Evolutionary conservation across 2,113 vertebrate genomes (phyloP), one percentile per base, ranked within the genome.

Genomic region (Orthochromis malagaraziensis): DNA sequence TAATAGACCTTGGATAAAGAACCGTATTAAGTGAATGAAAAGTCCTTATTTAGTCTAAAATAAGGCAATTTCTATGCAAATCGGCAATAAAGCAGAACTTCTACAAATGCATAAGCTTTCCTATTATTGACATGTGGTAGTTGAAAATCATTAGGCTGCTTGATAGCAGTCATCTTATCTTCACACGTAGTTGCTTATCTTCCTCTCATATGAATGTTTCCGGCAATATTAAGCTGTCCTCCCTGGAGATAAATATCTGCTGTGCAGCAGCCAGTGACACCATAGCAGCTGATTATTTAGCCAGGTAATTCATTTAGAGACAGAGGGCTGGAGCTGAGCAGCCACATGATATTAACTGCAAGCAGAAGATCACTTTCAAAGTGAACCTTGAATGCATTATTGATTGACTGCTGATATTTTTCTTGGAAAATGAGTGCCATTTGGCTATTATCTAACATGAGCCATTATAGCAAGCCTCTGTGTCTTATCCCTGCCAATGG

Each of bases 51-150:
- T 96, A 97, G 97, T 95, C 97, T 97, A 97, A 98, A 98, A 99
- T 99, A 97, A 99, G 97, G 97, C 98, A 98, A 98, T 99, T 99
- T 98, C 98, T 99, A 98, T 99, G 98, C 98, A 99, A 99, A 99
- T 99, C 97, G 96, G 95, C 97, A 98, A 98, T 98, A 98, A 98
- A 97, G 97, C 97, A 98, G 97, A 98, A 98, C 98, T 97, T 97
- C 97, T 96, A 97, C 96, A 97, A 97, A 98, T 98, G 97, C 98
- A 98, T 97, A 97, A 97, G 97, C 97, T 97, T 97, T 97, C 96
- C 97, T 95, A 97, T 98, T 98, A 98, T 98, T 98, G 97, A 98
- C 97, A 98, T 96, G 97, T 97, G 97, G 96, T 97, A 95, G 97
- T 97, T 96, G 95, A 97, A 98, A 98, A 98, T 97, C 96, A 97